These are phyloP conservation scores for Alauda arvensis DNA, from an alignment of 2,797 vertebrate genomes.

Conservation along the genomic window DNA sequence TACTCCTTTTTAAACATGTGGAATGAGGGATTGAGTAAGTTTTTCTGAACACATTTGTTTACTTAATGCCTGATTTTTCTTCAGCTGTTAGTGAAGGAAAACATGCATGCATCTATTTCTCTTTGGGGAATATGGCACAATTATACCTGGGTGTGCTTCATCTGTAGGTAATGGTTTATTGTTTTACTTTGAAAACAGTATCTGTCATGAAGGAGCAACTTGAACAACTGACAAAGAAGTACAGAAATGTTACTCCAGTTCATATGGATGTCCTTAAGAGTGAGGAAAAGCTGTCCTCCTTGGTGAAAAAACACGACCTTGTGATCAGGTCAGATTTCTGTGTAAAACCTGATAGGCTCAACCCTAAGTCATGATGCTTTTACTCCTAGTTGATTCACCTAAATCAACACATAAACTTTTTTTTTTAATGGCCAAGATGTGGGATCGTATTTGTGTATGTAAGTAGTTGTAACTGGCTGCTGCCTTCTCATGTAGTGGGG, in stretches of 20 bases:
- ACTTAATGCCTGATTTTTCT: not conserved
- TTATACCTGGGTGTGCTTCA: not conserved
- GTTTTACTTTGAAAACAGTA: conserved; percentile 70
- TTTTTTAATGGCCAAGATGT: not conserved
- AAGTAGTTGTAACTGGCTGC: not conserved
- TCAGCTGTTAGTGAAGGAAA: not conserved
- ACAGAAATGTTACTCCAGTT: conserved; percentile 81
- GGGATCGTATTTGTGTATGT: not conserved
- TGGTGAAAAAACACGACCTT: conserved; percentile 87
- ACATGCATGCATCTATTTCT: not conserved
- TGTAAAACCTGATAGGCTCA: not conserved
- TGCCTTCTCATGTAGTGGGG: accelerated
- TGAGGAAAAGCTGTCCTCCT: conserved; percentile 78
- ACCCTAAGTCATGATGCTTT: not conserved
- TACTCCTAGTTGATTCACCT: not conserved
- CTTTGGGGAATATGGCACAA: not conserved
- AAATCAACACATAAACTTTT: not conserved
- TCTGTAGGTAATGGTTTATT: not conserved
- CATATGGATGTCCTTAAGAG: conserved; percentile 80
- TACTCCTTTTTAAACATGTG: not conserved
- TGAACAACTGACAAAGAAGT: conserved; percentile 80
- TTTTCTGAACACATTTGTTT: not conserved
- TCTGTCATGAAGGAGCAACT: conserved; percentile 84
- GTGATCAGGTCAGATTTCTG: conserved; percentile 86
- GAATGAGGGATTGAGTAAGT: not conserved